Base-by-base conservation (phyloP, 2,797 vertebrate species). In the Telmatherina bonti region DNA sequence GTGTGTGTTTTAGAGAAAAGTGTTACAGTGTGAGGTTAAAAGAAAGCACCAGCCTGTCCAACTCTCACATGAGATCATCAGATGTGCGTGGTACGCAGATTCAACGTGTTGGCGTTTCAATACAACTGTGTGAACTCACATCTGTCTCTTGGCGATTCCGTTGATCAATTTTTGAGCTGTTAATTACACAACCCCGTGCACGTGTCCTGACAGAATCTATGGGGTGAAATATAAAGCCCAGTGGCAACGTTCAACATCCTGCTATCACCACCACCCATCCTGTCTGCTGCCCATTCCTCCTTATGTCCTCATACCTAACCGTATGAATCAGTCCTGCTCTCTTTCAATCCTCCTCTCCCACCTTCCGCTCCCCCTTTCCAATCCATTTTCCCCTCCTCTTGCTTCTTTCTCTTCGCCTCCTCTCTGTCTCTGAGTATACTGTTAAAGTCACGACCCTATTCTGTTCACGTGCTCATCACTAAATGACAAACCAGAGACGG, bases 401-500 rank as follows among this genome's bases (percentile, higher is more conserved):
- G 9, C 29, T n/a, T 60, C 61, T 49, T 64, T 6, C 24, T 33
- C 9, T 33, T 55, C 62, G 53, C 49, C n/a, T 7, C 43, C 30
- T 49, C 31, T 51, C 68, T 5, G 51, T 68, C 38, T 77, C 55
- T 51, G 27, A 47, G 70, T 61, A 51, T 74, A 80, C 76, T 58
- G 68, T 58, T 70, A 52, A 82, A 87, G 86, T 85, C 88, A 77
- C 67, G 74, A 84, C 83, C 80, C 81, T 62, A 87, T 89, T 86
- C 88, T 55, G 85, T 81, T 77, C 92, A 91, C 86, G 85, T 88
- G 89, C 88, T 85, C 86, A 64, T 92, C 87, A 84, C 88, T 86
- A 88, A 91, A 91, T 91, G 92, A 91, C 92, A 90, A 93, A 91
- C 78, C 89, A 47, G 64, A 90, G 85, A 86, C 88, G 83, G 84